Percentiles rank a stretch among this genome's conserved stretches.
phyloP scores from a whole-genome alignment of 2,797 vertebrate species.

The Acanthornis magna region DNA sequence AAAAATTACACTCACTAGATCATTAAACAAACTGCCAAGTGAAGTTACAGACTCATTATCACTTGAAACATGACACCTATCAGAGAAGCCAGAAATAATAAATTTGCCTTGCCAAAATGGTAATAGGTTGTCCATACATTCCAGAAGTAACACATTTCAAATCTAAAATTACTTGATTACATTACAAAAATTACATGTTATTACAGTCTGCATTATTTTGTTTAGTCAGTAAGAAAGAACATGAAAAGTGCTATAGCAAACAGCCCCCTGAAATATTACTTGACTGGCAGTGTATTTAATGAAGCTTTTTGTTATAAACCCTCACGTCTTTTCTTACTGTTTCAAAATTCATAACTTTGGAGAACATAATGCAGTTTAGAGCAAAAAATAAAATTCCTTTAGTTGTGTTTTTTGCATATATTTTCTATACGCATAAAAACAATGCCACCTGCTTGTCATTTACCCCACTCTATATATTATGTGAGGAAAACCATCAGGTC shows the following conservation, averaged over 20 bases:
- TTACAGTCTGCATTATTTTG: not conserved
- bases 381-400: not conserved
- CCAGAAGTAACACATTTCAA: not conserved
- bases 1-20: slow-evolving; percentile 26
- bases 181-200: slow-evolving; percentile 5
- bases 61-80: slow-evolving; percentile 41
- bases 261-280: not conserved
- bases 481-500: not conserved
- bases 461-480: not conserved
- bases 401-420: not conserved
- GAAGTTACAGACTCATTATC: slow-evolving; percentile 54
- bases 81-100: slow-evolving; percentile 39
- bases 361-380: not conserved
- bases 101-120: slow-evolving; percentile 16
- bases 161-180: not conserved
- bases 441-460: not conserved
- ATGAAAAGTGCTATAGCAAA: not conserved
- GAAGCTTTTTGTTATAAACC: not conserved
- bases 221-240: not conserved
- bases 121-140: not conserved
- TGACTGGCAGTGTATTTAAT: not conserved
- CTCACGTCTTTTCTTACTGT: not conserved
- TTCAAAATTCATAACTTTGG: not conserved
- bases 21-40: slow-evolving; percentile 46
- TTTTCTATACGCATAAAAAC: not conserved